Conservation (phyloP, 2,113 vertebrate species). For the Columbina picui region DNA sequence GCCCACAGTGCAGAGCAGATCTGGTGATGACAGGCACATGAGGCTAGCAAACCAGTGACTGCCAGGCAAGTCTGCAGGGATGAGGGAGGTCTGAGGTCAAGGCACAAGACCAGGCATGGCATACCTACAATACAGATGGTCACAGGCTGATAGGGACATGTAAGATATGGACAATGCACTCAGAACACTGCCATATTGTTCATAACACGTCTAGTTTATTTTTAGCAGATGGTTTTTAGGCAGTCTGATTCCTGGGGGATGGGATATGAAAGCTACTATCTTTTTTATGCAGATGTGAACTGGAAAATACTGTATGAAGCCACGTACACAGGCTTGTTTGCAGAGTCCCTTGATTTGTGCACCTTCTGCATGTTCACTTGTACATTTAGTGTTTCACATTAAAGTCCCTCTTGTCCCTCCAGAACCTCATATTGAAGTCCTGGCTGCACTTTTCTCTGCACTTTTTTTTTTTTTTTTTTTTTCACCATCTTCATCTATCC, state of each 20-base stretch:
- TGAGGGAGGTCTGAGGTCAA: background rate
- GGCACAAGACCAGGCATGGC: background rate
- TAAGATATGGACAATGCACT: background rate
- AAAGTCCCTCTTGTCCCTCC: background rate
- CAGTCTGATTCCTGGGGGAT: background rate
- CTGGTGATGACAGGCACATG: background rate
- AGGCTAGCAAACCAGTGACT: background rate
- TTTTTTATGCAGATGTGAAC: rapidly evolving
- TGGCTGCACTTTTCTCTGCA: background rate
- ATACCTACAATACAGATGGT: background rate
- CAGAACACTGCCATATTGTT: background rate
- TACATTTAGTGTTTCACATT: background rate
- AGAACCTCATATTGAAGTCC: background rate
- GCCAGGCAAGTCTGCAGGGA: background rate
- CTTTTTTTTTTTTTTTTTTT: background rate
- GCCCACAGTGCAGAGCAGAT: background rate
- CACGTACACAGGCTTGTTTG: background rate
- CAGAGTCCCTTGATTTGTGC: background rate
- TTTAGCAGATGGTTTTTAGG: background rate
- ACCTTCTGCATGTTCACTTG: background rate
- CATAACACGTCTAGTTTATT: background rate
- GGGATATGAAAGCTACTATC: background rate
- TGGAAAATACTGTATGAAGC: background rate
- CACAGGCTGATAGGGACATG: background rate
- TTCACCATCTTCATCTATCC: background rate